Conservation (phyloP, 2,797 vertebrate genomes). For the Pteropus rufus region DNA sequence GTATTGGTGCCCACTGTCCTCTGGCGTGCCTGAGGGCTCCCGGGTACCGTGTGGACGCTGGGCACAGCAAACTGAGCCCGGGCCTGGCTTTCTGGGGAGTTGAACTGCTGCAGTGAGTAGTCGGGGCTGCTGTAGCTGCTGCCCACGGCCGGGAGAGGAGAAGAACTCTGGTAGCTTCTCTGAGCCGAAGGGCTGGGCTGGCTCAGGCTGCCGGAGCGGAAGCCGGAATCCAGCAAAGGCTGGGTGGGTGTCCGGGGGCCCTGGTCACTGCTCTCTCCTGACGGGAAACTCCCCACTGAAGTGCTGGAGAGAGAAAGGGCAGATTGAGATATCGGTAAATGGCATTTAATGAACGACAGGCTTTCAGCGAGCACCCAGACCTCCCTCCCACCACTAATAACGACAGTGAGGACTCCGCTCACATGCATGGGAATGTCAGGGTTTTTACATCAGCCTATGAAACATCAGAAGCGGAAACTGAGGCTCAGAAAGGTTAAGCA, state of each 20-base stretch:
- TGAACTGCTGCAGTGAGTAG: conserved; percentile 68
- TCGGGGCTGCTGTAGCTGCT: conserved; percentile 80
- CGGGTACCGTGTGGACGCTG: conserved; percentile 80
- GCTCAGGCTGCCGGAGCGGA: conserved; percentile 81
- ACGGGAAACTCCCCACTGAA: conserved; percentile 82
- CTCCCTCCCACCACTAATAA: not conserved
- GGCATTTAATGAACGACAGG: not conserved
- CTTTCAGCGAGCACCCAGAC: not conserved
- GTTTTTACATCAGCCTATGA: not conserved
- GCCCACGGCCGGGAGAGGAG: conserved; percentile 73
- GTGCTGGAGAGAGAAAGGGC: conserved; percentile 71
- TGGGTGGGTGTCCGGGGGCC: conserved; percentile 85
- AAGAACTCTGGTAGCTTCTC: conserved; percentile 82
- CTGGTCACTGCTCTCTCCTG: conserved; percentile 85
- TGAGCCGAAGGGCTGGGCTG: conserved; percentile 84
- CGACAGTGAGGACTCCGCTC: not conserved
- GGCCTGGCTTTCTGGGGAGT: conserved; percentile 65
- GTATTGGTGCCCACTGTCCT: conserved; percentile 98
- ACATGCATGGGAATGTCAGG: rapidly evolving
- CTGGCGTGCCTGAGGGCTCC: conserved; percentile 91
- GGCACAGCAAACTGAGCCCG: conserved; percentile 82
- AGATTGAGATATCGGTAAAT: not conserved
- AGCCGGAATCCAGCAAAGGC: conserved; percentile 85
- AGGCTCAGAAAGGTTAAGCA: not conserved
- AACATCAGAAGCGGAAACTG: not conserved